phyloP scores from a whole-genome alignment of 2,113 vertebrate genomes.

The Larimichthys polyactis region DNA sequence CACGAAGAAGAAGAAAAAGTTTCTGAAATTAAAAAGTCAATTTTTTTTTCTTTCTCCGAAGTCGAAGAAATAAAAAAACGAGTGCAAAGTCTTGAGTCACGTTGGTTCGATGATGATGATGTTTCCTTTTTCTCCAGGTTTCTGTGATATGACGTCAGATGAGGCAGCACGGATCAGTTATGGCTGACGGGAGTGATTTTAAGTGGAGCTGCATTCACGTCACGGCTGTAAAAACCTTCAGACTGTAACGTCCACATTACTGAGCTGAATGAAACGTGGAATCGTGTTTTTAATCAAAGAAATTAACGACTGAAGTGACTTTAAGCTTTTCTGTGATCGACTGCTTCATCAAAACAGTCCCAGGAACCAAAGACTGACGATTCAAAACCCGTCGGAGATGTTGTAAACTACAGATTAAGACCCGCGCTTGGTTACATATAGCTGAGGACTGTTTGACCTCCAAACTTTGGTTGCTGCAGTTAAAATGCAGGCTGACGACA shows the following conservation, averaged over 20 bases:
- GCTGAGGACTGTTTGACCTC: background rate
- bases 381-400: background rate
- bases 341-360: too few species aligned
- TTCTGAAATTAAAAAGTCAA: constrained; percentile 48
- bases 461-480: background rate
- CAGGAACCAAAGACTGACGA: background rate
- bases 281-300: background rate
- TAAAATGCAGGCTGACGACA: background rate
- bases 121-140: background rate
- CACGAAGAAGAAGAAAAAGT: background rate
- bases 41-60: background rate
- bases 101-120: constrained; percentile 9
- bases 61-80: background rate
- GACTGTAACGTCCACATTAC: background rate
- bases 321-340: background rate
- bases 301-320: background rate
- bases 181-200: constrained; percentile 14
- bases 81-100: constrained; percentile 24
- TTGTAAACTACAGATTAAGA: background rate
- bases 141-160: constrained; percentile 39
- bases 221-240: background rate
- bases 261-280: background rate
- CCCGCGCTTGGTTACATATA: too few species aligned
- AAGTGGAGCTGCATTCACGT: constrained; percentile 42
- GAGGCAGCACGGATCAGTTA: constrained; percentile 51